phyloP scores from a whole-genome alignment of 1,140 invertebrate genomes.

The Nephotettix cincticeps region DNA sequence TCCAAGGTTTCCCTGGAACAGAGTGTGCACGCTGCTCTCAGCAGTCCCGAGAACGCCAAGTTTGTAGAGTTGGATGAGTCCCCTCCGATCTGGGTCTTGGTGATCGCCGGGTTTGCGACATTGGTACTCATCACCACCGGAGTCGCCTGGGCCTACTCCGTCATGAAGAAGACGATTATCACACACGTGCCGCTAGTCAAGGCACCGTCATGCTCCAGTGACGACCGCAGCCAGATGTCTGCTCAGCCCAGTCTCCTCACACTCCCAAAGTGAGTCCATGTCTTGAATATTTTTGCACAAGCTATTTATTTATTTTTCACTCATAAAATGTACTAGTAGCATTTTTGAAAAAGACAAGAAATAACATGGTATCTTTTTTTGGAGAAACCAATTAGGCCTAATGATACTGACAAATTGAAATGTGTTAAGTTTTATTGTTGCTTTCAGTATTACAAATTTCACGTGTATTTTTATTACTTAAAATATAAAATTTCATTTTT shows the following conservation, averaged over 20 bases:
- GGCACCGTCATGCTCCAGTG: neutral
- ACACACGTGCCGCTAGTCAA: neutral
- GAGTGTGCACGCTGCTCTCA: neutral
- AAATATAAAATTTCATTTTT: too few relatives aligned
- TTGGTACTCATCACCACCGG: neutral
- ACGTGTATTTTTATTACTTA: too few relatives aligned
- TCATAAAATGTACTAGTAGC: too few relatives aligned
- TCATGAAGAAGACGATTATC: neutral
- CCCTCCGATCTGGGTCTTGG: neutral
- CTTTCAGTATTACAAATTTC: too few relatives aligned
- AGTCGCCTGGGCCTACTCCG: neutral
- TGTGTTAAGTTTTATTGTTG: too few relatives aligned
- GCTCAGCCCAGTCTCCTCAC: neutral
- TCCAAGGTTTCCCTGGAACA: neutral
- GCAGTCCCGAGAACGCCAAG: neutral
- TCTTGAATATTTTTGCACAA: too few relatives aligned
- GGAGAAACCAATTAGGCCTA: too few relatives aligned
- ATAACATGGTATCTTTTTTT: too few relatives aligned
- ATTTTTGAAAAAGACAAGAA: too few relatives aligned
- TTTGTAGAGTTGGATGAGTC: neutral
- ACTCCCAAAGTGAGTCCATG: neutral
- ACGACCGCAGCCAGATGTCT: neutral
- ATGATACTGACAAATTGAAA: too few relatives aligned
- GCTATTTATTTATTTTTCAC: too few relatives aligned
- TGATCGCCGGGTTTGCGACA: neutral